These are phyloP conservation scores for Vollenhovia emeryi DNA, from an alignment of 1,140 invertebrate genomes.

Conservation along the genomic window DNA sequence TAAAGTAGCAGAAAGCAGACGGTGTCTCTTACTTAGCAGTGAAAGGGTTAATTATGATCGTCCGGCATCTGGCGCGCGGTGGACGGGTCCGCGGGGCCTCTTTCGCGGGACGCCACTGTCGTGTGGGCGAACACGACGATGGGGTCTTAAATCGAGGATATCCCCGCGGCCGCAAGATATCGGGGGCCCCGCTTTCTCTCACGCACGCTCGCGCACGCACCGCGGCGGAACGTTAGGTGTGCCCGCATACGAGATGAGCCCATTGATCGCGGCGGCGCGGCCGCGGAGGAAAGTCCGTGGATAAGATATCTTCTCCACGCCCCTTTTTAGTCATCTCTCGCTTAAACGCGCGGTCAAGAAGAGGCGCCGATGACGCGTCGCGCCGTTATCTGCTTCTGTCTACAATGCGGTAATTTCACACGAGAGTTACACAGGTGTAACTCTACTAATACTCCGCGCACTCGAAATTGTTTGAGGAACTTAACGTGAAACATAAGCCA, in stretches of 20 bases:
- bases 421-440: not conserved
- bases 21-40: constrained; percentile 43
- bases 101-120: constrained; percentile 10
- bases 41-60: constrained; percentile 55
- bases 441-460: not conserved
- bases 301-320: constrained; percentile 35
- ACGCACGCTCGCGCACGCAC: constrained; percentile 55
- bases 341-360: not conserved
- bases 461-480: not conserved
- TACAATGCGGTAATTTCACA: not conserved
- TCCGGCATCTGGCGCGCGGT: constrained; percentile 24
- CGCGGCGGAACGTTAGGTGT: constrained; percentile 57
- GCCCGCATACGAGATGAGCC: constrained; percentile 61
- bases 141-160: constrained; percentile 55
- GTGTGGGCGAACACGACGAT: constrained; percentile 42
- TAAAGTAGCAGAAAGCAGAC: constrained; percentile 55
- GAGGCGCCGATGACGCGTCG: not conserved
- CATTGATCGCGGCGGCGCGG: constrained; percentile 41
- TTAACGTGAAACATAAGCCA: not conserved
- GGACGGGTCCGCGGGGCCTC: constrained; percentile 6
- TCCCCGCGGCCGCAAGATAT: constrained; percentile 47
- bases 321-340: not conserved
- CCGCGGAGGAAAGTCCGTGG: constrained; percentile 6
- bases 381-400: constrained; percentile 2
- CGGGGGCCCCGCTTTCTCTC: constrained; percentile 61